Base-by-base conservation (phyloP, 2,888 invertebrate species). In the Eudemis profundana region DNA sequence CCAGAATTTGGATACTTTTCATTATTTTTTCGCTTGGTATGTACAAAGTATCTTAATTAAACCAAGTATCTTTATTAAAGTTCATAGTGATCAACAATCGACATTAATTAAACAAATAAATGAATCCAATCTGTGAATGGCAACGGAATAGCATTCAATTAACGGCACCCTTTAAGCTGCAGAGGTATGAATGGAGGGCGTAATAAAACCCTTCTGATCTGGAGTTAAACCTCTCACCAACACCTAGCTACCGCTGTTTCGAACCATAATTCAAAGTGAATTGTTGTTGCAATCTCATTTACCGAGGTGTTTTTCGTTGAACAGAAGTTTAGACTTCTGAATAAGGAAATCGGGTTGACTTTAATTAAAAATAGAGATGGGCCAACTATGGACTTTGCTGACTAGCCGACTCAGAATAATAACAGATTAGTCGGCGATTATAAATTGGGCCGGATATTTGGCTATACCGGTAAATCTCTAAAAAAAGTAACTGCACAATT, bases 301-400 rank as follows among this genome's bases (percentile, higher is more conserved):
- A 50, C 12, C 33, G 7, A 23, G n/a, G 1, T 3, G 5, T 33
- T 44, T 17, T 21, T 14, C 14, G 4, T 54, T 19, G 0, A 21
- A 51, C 23, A 23, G 42, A 12, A 42, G 29, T 14, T 23, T 42
- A n/a, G 3, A n/a, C 27, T 8, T 46, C 49, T 23, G 44, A 53
- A 17, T 42, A 15, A 15, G 3, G 3, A 29, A 33, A 44, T 49
- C 46, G 7, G 46, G 14, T 19, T 49, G 49, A 21, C n/a, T 50
- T 60, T 65, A 60, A 60, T 53, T 65, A 47, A 60, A 60, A 50
- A n/a, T n/a, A n/a, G n/a, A n/a, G n/a, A n/a, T n/a, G n/a, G n/a
- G n/a, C n/a, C n/a, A n/a, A n/a, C n/a, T n/a, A n/a, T n/a, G n/a
- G n/a, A n/a, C n/a, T n/a, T n/a, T n/a, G n/a, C n/a, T n/a, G n/a